These are phyloP conservation scores for Caenorhabditis remanei DNA, from an alignment of 1,140 invertebrate genomes.

Conservation along the genomic window DNA sequence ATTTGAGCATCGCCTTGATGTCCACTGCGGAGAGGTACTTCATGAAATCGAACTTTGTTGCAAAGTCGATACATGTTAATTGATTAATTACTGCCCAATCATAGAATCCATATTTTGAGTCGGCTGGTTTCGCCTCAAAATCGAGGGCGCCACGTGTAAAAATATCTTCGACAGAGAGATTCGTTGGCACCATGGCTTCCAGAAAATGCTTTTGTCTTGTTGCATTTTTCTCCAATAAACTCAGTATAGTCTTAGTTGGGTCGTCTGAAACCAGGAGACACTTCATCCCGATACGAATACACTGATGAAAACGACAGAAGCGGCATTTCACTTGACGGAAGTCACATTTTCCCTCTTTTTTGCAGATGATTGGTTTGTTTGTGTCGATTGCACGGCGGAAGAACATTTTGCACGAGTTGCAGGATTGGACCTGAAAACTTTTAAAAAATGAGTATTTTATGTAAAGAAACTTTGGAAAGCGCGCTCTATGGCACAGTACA, in stretches of 20 bases:
- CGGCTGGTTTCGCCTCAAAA: neutral
- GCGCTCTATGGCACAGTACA: too few relatives aligned
- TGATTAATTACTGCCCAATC: constrained; percentile 23
- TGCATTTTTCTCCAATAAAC: neutral
- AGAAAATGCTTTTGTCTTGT: neutral
- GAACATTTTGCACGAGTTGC: constrained; percentile 27
- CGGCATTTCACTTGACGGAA: neutral
- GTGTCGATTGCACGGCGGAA: constrained; percentile 16
- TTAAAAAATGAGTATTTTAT: neutral
- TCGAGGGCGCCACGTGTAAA: neutral
- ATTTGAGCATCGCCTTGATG: neutral
- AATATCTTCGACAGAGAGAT: neutral
- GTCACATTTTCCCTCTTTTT: neutral
- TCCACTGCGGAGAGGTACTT: neutral
- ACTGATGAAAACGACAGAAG: constrained; percentile 8
- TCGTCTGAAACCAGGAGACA: neutral
- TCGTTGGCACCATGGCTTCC: neutral
- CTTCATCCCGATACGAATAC: neutral
- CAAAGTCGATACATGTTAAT: constrained; percentile 1
- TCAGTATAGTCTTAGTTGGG: neutral
- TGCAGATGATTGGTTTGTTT: neutral
- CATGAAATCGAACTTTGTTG: neutral
- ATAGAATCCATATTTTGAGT: neutral
- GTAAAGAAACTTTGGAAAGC: too few relatives aligned
- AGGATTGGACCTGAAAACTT: neutral